A percentile compares a stretch with the other conserved stretches of the same genome.
Evolutionary conservation across 2,888 invertebrate species (phyloP).

Genomic region (Mythimna pallens): DNA sequence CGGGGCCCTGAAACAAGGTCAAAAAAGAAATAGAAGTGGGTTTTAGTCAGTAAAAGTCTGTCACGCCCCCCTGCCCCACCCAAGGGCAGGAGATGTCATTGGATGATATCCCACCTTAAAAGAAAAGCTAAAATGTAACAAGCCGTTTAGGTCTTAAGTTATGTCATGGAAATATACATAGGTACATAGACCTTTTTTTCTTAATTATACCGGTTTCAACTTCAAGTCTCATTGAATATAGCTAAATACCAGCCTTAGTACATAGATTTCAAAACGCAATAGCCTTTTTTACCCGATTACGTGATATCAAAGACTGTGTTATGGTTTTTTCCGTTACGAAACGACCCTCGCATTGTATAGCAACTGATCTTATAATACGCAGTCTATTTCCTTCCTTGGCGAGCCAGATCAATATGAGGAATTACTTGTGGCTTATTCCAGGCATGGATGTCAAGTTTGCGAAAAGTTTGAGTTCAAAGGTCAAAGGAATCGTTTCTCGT

Average conservation of each 20-base stretch:
- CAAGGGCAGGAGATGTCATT: too few species aligned
- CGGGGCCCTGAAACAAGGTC: too few species aligned
- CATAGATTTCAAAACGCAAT: not conserved
- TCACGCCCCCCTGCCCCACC: too few species aligned
- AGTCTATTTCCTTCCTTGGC: conserved; percentile 22
- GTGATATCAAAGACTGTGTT: not conserved
- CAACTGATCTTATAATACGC: conserved; percentile 13
- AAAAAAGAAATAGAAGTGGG: too few species aligned
- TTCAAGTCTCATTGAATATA: not conserved
- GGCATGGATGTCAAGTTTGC: conserved; percentile 49
- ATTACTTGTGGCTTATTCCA: conserved; percentile 38
- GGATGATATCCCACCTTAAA: too few species aligned
- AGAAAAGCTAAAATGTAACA: too few species aligned
- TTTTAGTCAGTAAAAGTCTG: too few species aligned
- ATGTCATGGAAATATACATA: too few species aligned
- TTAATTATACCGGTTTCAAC: not conserved
- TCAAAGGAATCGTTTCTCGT: conserved; percentile 40
- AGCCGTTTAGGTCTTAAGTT: too few species aligned
- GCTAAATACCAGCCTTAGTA: not conserved
- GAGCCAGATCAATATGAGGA: conserved; percentile 29
- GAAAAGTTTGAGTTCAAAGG: conserved; percentile 52
- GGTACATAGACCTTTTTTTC: not conserved
- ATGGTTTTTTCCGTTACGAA: not conserved
- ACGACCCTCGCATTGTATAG: not conserved
- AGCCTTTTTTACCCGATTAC: not conserved